Conservation (phyloP, 1,140 invertebrate genomes). For the Cyrtorhinus lividipennis region DNA sequence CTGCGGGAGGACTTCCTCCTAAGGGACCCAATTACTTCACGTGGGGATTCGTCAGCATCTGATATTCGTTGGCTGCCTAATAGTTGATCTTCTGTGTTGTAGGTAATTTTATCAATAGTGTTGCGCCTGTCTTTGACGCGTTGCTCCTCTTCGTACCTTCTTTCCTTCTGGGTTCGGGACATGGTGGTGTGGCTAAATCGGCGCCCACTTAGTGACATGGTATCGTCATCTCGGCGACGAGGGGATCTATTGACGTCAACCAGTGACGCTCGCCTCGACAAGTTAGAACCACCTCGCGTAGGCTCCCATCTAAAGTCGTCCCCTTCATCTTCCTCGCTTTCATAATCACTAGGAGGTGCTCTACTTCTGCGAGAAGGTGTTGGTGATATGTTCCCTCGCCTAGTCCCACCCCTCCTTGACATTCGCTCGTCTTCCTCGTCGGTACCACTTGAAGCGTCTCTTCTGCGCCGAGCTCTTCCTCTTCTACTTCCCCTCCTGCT, state of each 20-base stretch:
- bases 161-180: background rate
- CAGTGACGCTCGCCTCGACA: background rate
- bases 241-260: background rate
- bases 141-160: background rate
- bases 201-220: conserved; percentile 8
- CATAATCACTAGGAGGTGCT: conserved; percentile 23
- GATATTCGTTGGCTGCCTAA: conserved; percentile 14
- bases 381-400: conserved; percentile 7
- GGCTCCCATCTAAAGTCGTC: conserved; percentile 12
- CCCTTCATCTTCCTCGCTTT: conserved; percentile 26
- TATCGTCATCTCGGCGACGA: conserved; percentile 17
- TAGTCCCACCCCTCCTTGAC: conserved; percentile 1
- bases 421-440: background rate
- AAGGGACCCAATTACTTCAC: background rate
- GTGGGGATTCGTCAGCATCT: conserved; percentile 18
- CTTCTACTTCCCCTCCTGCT: background rate
- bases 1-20: background rate
- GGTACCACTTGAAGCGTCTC: background rate
- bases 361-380: conserved; percentile 11
- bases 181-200: conserved; percentile 8
- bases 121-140: background rate
- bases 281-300: conserved; percentile 14
- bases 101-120: background rate
- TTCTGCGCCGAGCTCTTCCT: background rate
- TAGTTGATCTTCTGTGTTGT: background rate